These are phyloP conservation scores for Rousettus leschenaultii DNA, from an alignment of 2,113 vertebrate species.

Conservation along the genomic window DNA sequence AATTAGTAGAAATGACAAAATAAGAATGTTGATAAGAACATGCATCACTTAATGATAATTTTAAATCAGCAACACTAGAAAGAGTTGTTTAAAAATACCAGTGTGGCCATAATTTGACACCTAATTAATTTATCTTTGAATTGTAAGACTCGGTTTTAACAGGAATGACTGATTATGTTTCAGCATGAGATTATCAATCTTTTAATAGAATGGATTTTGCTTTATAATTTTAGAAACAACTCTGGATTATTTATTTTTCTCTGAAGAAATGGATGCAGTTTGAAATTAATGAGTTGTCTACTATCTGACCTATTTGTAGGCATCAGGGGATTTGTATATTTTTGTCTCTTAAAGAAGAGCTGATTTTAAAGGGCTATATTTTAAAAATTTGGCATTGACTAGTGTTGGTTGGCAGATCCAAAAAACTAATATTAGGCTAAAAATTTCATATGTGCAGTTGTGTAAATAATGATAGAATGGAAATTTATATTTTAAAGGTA, in stretches of 20 bases:
- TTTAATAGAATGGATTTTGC: background rate
- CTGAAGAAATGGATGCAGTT: background rate
- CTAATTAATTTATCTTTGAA: conserved; percentile 21
- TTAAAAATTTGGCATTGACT: background rate
- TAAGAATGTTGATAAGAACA: background rate
- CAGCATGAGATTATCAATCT: background rate
- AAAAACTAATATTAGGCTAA: background rate
- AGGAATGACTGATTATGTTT: conserved; percentile 5
- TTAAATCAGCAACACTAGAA: background rate
- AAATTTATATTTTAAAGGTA: background rate
- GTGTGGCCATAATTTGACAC: background rate
- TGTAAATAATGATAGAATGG: background rate
- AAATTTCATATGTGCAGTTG: background rate
- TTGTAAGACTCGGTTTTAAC: background rate
- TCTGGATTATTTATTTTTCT: conserved; percentile 45
- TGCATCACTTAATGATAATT: background rate
- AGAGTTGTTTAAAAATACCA: background rate
- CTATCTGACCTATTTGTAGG: conserved; percentile 14
- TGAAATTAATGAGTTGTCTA: conserved; percentile 59
- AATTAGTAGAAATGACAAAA: background rate
- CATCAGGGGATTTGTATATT: background rate
- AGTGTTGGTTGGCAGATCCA: background rate
- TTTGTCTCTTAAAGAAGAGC: conserved; percentile 23
- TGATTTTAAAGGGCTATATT: conserved; percentile 33
- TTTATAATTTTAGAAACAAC: conserved; percentile 28